A percentile compares a stretch with the other conserved stretches of the same genome.
These are phyloP conservation scores for Liodrosophila aerea DNA, from an alignment of 2,888 invertebrate species.

Conservation along the genomic window DNA sequence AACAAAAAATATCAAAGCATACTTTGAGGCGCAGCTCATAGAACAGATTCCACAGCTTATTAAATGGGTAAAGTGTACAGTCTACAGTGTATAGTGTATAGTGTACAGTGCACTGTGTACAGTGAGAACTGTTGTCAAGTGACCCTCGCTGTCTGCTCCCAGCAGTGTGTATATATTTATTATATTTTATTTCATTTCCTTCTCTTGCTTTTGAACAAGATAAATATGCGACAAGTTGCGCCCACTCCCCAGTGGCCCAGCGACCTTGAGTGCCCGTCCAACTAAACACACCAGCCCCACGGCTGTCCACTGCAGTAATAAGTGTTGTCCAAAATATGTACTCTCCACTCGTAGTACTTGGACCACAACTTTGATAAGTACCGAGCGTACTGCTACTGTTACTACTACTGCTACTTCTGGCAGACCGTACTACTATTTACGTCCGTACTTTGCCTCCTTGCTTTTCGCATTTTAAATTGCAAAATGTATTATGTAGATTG, in stretches of 20 bases:
- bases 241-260: slow-evolving; percentile 18
- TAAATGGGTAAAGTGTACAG: background rate
- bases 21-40: background rate
- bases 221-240: slow-evolving; percentile 61
- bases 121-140: slow-evolving; percentile 33
- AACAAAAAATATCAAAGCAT: too few species aligned
- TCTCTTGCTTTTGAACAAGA: slow-evolving; percentile 18
- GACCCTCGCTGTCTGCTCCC: too few species aligned
- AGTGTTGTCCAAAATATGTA: slow-evolving; percentile 55
- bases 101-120: slow-evolving; percentile 2
- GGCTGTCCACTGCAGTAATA: slow-evolving; percentile 49
- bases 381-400: slow-evolving; percentile 5
- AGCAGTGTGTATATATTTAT: slow-evolving; percentile 1
- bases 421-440: background rate
- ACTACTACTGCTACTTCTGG: slow-evolving; percentile 5
- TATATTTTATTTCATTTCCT: background rate
- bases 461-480: slow-evolving; percentile 20
- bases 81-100: too few species aligned
- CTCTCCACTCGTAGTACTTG: slow-evolving; percentile 15
- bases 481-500: slow-evolving; percentile 35
- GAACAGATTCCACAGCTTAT: background rate
- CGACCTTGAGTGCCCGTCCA: slow-evolving; percentile 43
- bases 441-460: slow-evolving; percentile 12
- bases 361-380: slow-evolving; percentile 45
- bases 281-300: slow-evolving; percentile 28